Conservation (phyloP, 2,797 vertebrate genomes). For the Pristis pectinata region DNA sequence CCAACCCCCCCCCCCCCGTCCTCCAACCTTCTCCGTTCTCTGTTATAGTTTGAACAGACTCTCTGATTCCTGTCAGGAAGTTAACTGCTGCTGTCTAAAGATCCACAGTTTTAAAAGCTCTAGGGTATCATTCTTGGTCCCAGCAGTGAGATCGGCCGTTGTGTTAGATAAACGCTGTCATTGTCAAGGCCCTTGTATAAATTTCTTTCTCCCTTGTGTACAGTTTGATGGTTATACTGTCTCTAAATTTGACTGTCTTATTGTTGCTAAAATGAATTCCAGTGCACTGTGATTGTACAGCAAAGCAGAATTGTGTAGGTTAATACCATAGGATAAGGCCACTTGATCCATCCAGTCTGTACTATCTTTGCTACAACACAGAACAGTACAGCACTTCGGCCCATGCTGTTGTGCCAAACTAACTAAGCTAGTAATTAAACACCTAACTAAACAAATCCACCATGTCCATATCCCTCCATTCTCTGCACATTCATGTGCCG, state of each 20-base stretch:
- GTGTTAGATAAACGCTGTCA: slow-evolving; percentile 11
- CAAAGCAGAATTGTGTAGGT: neutral
- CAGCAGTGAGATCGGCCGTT: neutral
- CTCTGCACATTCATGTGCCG: too few species aligned
- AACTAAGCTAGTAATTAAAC: too few species aligned
- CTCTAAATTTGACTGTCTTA: neutral
- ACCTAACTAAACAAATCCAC: too few species aligned
- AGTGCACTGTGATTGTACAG: neutral
- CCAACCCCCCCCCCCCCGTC: neutral
- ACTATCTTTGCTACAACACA: neutral
- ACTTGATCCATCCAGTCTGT: neutral
- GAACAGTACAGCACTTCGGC: neutral
- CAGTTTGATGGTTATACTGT: neutral
- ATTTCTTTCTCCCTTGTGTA: neutral
- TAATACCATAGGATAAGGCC: too few species aligned
- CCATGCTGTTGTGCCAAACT: too few species aligned
- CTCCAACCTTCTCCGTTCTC: neutral
- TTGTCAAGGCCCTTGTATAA: neutral
- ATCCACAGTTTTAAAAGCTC: neutral
- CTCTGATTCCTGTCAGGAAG: neutral
- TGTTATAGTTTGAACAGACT: slow-evolving; percentile 23
- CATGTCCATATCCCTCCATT: too few species aligned
- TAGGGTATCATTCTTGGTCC: neutral
- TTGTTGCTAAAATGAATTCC: too few species aligned
- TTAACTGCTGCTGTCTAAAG: slow-evolving; percentile 13